Base-by-base conservation (phyloP, 1,140 invertebrate genomes). In the Pemphigus obesinymphae region DNA sequence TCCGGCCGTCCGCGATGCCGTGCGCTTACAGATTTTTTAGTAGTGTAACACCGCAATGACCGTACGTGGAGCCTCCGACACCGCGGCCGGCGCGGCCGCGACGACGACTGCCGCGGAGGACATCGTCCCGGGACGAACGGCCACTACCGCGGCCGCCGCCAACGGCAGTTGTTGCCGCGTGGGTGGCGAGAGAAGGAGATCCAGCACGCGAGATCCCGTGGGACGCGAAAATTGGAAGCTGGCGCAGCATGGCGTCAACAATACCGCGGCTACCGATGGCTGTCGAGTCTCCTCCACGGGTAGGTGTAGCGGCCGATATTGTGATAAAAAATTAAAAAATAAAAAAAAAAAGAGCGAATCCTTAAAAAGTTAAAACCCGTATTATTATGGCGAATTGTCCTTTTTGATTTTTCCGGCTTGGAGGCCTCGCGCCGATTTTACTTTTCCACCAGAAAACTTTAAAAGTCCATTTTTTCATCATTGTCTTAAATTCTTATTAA, bases 221-320 rank as follows among this genome's bases (percentile, higher is more conserved):
- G 75, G 75, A 40, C 75, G 75, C n/a, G 75, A 78, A 13, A 78
- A 78, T 26, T 78, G 75, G 75, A 78, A 3, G 34, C 37, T 78
- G 48, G 75, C 75, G 50, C 75, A 58, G n/a, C 75, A 78, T 13
- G 50, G 10, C n/a, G 53, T 17, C 37, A 23, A 26, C 0, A 10
- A 40, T 29, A 10, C 37, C 6, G 40, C n/a, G n/a, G n/a, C 37
- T 45, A 7, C 37, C 2, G 68, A 58, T 11, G 17, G 75, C 1
- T 31, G 29, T 5, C 45, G 29, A 23, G 29, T 17, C n/a, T 34
- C 5, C 29, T 20, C 29, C 4, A 53, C 50, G 37, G 75, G 68
- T 70, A 40, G 66, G 66, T 70, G 50, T 2, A 45, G n/a, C 58
- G 15, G 26, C 58, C 58, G 53, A 58, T 58, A 58, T n/a, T n/a